phyloP scores from a whole-genome alignment of 2,113 vertebrate species.

The Pyrgilauda ruficollis region DNA sequence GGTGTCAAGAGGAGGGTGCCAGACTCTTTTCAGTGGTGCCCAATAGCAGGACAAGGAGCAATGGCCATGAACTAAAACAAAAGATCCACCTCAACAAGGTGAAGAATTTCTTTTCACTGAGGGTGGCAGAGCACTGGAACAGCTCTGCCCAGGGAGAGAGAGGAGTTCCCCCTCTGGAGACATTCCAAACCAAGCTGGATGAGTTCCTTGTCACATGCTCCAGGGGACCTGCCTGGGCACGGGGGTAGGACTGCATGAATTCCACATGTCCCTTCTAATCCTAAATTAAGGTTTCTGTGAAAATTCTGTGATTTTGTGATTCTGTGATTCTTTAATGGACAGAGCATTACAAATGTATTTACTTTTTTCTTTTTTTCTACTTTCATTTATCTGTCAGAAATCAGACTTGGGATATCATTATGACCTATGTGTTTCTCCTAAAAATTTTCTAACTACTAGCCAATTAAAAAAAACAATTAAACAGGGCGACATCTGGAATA shows the following conservation, averaged over 20 bases:
- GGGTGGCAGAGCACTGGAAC: not conserved
- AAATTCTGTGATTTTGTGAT: not conserved
- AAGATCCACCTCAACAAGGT: not conserved
- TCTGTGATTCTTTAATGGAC: not conserved
- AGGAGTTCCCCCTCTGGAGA: not conserved
- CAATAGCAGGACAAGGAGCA: not conserved
- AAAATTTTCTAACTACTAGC: not conserved
- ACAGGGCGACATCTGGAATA: not conserved
- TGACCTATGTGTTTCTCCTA: not conserved
- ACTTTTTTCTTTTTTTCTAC: not conserved
- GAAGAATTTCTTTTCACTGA: not conserved
- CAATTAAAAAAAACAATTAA: not conserved
- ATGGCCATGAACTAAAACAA: not conserved
- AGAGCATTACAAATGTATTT: not conserved
- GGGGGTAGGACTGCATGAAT: not conserved
- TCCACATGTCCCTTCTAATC: not conserved
- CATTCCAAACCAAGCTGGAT: not conserved
- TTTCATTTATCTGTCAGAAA: not conserved
- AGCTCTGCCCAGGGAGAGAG: accelerated
- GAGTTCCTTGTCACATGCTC: not conserved
- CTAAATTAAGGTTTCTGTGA: not conserved
- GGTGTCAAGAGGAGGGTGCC: not conserved
- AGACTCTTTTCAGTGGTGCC: not conserved
- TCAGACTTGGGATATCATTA: not conserved
- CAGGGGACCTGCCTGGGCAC: not conserved